Conservation (phyloP, 1,140 invertebrate genomes). For the Cherax quadricarinatus region DNA sequence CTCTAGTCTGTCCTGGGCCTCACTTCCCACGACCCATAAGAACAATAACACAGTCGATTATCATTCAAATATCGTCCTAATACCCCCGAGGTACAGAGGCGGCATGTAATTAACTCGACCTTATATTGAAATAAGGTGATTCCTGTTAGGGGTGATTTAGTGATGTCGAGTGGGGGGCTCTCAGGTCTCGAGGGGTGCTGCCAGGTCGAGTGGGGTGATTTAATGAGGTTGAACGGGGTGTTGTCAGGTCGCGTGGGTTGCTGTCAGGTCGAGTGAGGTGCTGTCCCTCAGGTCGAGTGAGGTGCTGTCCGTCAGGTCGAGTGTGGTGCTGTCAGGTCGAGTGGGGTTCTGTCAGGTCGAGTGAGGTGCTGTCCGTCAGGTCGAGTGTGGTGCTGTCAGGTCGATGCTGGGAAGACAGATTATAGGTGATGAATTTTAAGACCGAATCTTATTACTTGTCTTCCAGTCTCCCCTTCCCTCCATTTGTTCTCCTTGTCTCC, state of each 20-base stretch:
- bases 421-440: too few relatives aligned
- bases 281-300: not conserved
- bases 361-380: too few relatives aligned
- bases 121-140: constrained; percentile 58
- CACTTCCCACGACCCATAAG: not conserved
- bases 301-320: too few relatives aligned
- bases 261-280: not conserved
- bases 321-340: too few relatives aligned
- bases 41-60: constrained; percentile 32
- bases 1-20: not conserved
- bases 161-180: too few relatives aligned
- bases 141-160: not conserved
- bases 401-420: too few relatives aligned
- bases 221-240: constrained; percentile 13
- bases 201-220: constrained; percentile 15
- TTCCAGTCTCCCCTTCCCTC: too few relatives aligned
- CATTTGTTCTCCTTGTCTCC: too few relatives aligned
- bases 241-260: not conserved
- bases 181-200: too few relatives aligned
- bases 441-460: too few relatives aligned
- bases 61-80: constrained; percentile 61
- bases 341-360: too few relatives aligned
- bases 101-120: constrained; percentile 51
- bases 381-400: too few relatives aligned
- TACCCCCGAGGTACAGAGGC: constrained; percentile 27